Evolutionary conservation across 2,797 vertebrate genomes (phyloP), one percentile per base, ranked within the genome.

Genomic region (Sphenodon punctatus): DNA sequence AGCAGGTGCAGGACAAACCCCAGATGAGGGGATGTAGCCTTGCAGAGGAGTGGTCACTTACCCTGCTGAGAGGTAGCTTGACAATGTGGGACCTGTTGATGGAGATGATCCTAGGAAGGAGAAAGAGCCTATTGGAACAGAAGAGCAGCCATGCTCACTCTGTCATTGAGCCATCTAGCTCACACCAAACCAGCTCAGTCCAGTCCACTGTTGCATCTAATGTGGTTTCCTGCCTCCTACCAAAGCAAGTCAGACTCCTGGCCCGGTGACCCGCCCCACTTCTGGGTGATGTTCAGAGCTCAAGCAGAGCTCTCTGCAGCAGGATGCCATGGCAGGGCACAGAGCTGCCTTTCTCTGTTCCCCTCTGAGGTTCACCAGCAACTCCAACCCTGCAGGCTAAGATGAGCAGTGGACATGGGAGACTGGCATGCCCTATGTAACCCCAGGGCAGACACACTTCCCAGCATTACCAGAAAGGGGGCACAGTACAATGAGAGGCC

Each of bases 51-150:
- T 22, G 73, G 68, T 64, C 85, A 95, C 96, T 95, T 96, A 99
- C 99, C 97, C 99, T 97, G 95, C 98, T 99, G 90, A 99, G 97
- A 85, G 98, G 99, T 96, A 99, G 96, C 95, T 99, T 99, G 94
- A 99, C 99, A 14, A 99, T 99, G 94, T 99, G 99, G 82, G 99
- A 99, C 90, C 99, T 96, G 96, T 99, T 99, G 94, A 98, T 99
- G 93, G 99, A 99, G 90, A 99, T 99, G 74, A 99, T 99, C 98
- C 98, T 99, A 88, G 74, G 48, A 94, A 61, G 76, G 68, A 70
- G 15, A 64, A 78, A 39, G 55, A 84, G n/a, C 22, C 39, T 3
- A 3, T 81, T 3, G 63, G 82, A 67, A 27, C 51, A 22, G 3
- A 8, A 9, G 41, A 38, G 19, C n/a, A 51, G 36, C 10, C n/a